Evolutionary conservation across 2,888 invertebrate genomes (phyloP).

Genomic region (Lordiphosa fenestrarum): DNA sequence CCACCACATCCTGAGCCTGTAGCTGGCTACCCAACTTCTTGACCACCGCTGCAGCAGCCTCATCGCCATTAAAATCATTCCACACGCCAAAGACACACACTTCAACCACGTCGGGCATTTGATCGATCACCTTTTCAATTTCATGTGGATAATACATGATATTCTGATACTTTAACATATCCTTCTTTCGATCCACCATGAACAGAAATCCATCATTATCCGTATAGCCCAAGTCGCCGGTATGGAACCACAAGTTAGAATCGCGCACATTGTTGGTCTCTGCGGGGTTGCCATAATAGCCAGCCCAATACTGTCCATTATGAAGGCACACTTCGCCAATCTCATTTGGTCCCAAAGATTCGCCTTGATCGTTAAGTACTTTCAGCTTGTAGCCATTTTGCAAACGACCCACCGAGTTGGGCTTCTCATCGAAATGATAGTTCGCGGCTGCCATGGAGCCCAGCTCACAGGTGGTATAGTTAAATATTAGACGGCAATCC

Average conservation of each 20-base stretch:
- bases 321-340: constrained; percentile 64
- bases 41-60: constrained; percentile 66
- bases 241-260: constrained; percentile 62
- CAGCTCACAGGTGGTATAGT: constrained; percentile 53
- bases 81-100: constrained; percentile 66
- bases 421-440: constrained; percentile 36
- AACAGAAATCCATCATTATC: constrained; percentile 61
- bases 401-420: constrained; percentile 51
- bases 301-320: constrained; percentile 48
- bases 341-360: constrained; percentile 43
- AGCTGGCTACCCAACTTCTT: constrained; percentile 4
- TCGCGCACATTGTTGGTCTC: constrained; percentile 31
- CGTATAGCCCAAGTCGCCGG: constrained; percentile 74
- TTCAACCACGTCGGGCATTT: constrained; percentile 56
- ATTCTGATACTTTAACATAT: constrained; percentile 61
- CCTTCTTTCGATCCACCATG: constrained; percentile 66
- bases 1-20: constrained; percentile 38
- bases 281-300: constrained; percentile 58
- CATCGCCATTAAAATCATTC: constrained; percentile 43
- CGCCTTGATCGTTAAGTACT: constrained; percentile 56
- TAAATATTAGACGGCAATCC: constrained; percentile 25
- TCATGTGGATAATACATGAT: constrained; percentile 57
- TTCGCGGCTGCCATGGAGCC: constrained; percentile 28
- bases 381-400: constrained; percentile 41
- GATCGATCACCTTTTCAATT: constrained; percentile 33